Evolutionary conservation across 2,113 vertebrate genomes (phyloP).

Genomic region (Catharus bicknelli): DNA sequence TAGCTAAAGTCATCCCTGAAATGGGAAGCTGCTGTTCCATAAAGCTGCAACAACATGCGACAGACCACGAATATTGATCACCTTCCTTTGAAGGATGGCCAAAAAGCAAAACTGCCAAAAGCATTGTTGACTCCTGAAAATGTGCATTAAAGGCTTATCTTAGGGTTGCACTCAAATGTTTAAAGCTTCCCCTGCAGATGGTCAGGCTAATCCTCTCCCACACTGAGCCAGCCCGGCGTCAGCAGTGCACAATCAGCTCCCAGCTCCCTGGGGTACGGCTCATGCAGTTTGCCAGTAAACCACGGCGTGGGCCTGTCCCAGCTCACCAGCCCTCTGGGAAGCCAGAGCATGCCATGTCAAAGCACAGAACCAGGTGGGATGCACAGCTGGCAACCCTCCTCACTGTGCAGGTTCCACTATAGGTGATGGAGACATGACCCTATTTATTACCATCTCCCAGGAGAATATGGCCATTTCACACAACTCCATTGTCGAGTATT

Average conservation of each 20-base stretch:
- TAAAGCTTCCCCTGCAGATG: neutral
- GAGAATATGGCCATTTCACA: neutral
- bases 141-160: neutral
- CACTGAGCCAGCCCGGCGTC: neutral
- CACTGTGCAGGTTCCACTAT: neutral
- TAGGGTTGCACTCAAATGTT: neutral
- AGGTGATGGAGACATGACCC: rapidly evolving
- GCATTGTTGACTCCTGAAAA: neutral
- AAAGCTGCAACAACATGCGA: neutral
- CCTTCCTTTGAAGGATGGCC: neutral
- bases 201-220: neutral
- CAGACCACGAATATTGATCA: neutral
- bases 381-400: neutral
- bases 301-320: rapidly evolving
- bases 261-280: rapidly evolving
- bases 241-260: neutral
- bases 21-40: neutral
- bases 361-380: neutral
- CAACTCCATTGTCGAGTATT: neutral
- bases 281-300: rapidly evolving
- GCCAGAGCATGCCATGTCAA: rapidly evolving
- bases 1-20: neutral
- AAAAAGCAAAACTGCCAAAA: neutral
- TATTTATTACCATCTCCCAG: neutral
- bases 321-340: neutral